Evolutionary conservation across 2,797 vertebrate species (phyloP).

Genomic region (Tenualosa thibaudeaui): DNA sequence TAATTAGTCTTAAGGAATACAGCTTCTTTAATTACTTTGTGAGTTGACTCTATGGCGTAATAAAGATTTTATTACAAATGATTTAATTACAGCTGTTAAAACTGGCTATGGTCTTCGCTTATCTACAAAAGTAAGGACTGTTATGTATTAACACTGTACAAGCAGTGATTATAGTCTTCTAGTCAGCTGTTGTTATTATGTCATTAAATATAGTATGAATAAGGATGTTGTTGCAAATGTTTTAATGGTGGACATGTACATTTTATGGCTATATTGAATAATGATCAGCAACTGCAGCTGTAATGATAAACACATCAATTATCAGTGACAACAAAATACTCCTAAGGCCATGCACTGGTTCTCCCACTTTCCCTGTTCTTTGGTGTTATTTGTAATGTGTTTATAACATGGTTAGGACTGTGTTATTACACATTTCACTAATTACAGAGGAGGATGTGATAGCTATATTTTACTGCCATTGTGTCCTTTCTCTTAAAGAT

Average conservation of each 20-base stretch:
- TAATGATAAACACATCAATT: not conserved
- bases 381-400: not conserved
- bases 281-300: not conserved
- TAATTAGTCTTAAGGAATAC: not conserved
- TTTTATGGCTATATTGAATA: conserved; percentile 4
- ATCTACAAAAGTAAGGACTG: not conserved
- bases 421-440: not conserved
- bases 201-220: conserved; percentile 1
- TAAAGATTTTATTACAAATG: conserved; percentile 11
- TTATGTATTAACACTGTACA: not conserved
- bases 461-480: not conserved
- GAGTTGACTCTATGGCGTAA: not conserved
- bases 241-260: not conserved
- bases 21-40: not conserved
- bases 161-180: not conserved
- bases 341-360: not conserved
- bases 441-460: not conserved
- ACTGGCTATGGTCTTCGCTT: not conserved
- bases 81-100: not conserved
- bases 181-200: not conserved
- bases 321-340: not conserved
- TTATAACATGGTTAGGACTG: not conserved
- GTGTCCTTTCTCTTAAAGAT: not conserved
- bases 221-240: not conserved
- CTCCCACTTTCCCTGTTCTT: not conserved